These are phyloP conservation scores for Callithrix jacchus DNA, from an alignment of 2,113 vertebrate species.

Conservation along the genomic window DNA sequence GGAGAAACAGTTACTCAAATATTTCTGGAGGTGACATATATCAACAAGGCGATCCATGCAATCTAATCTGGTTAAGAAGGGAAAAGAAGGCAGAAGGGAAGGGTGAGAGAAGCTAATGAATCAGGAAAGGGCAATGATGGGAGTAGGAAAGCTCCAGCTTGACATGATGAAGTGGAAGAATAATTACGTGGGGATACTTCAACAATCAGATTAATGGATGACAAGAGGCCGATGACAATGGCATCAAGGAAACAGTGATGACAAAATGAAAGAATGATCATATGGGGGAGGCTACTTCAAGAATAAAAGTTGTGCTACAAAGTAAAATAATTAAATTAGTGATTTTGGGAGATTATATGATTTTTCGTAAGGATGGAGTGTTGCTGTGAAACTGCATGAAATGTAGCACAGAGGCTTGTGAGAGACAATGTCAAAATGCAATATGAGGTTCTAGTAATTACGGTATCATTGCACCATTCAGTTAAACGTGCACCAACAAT, in stretches of 20 bases:
- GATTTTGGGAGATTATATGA: not conserved
- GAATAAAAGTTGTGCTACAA: not conserved
- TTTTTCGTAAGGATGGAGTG: not conserved
- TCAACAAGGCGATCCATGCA: not conserved
- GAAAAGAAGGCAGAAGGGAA: not conserved
- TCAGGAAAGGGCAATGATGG: not conserved
- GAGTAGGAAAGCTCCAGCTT: not conserved
- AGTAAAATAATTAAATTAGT: not conserved
- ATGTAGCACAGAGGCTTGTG: not conserved
- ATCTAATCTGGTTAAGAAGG: not conserved
- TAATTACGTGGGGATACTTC: not conserved
- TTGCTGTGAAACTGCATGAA: not conserved
- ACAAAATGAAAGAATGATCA: not conserved
- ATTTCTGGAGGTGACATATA: not conserved
- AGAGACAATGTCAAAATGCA: not conserved
- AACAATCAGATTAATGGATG: not conserved
- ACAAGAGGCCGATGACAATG: not conserved
- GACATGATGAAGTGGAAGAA: not conserved
- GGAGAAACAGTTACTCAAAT: not conserved
- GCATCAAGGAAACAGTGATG: not conserved
- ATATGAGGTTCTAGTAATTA: not conserved
- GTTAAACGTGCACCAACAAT: not conserved
- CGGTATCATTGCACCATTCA: not conserved
- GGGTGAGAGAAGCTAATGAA: not conserved
- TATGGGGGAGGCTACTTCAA: not conserved